phyloP scores from a whole-genome alignment of 2,797 vertebrate species.

The Lates japonicus region DNA sequence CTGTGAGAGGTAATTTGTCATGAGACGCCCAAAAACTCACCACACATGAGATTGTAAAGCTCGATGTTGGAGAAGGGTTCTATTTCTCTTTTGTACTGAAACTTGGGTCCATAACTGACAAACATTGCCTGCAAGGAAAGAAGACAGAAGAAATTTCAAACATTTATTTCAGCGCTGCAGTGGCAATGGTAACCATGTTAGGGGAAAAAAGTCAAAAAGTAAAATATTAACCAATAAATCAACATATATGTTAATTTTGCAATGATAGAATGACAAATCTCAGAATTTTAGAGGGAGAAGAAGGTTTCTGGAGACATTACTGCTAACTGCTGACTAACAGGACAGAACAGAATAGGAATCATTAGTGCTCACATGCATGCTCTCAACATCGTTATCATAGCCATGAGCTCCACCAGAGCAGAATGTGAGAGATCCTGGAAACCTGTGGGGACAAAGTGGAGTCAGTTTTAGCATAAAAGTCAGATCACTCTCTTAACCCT shows the following conservation, averaged over 20 bases:
- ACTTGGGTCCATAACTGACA: constrained; percentile 85
- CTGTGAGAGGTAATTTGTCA: neutral
- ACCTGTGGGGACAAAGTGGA: constrained; percentile 57
- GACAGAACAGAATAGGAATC: neutral
- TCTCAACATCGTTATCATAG: constrained; percentile 85
- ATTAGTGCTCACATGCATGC: constrained; percentile 85
- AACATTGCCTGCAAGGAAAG: constrained; percentile 82
- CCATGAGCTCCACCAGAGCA: constrained; percentile 85
- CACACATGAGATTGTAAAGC: constrained; percentile 89
- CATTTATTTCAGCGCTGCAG: neutral
- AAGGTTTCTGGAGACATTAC: neutral
- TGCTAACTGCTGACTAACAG: too few species aligned
- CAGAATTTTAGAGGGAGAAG: too few species aligned
- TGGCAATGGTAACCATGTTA: neutral
- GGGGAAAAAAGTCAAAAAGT: neutral
- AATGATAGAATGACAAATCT: too few species aligned
- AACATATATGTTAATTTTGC: too few species aligned
- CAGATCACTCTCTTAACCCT: too few species aligned
- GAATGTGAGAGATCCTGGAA: constrained; percentile 71
- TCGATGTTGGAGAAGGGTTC: constrained; percentile 86
- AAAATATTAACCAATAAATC: too few species aligned
- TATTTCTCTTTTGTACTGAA: constrained; percentile 65
- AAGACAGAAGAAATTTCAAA: neutral
- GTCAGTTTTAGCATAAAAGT: too few species aligned
- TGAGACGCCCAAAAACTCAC: constrained; percentile 64